Evolutionary conservation across 2,113 vertebrate genomes (phyloP).

Genomic region (Rissa tridactyla): DNA sequence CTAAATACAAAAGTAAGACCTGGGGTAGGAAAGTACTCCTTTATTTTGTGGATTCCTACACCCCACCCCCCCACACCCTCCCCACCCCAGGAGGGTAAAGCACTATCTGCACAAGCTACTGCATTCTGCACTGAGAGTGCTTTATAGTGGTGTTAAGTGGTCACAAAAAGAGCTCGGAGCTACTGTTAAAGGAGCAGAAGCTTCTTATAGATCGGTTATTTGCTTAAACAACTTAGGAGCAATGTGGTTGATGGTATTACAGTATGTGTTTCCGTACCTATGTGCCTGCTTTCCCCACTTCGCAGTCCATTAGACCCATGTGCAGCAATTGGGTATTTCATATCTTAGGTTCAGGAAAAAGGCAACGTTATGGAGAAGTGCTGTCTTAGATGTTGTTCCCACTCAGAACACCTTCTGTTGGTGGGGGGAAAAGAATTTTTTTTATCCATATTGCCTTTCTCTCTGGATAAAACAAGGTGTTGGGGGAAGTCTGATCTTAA

Average conservation of each 20-base stretch:
- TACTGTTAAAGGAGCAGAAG: not conserved
- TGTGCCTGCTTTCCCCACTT: not conserved
- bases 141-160: not conserved
- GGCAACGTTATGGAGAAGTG: not conserved
- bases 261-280: not conserved
- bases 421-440: not conserved
- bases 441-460: not conserved
- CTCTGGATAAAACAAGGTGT: not conserved
- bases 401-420: not conserved
- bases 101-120: not conserved
- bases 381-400: not conserved
- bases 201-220: not conserved
- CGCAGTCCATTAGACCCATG: not conserved
- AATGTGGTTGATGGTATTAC: not conserved
- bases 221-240: not conserved
- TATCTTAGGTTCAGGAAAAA: not conserved
- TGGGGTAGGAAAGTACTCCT: not conserved
- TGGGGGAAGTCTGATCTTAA: not conserved
- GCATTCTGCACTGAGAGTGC: not conserved
- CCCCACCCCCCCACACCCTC: rapidly evolving
- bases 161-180: not conserved
- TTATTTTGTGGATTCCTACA: not conserved
- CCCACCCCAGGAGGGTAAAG: not conserved
- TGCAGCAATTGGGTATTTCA: not conserved
- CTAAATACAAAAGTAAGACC: not conserved